These are phyloP conservation scores for Petaurus breviceps DNA, from an alignment of 2,113 vertebrate species.

Conservation along the genomic window DNA sequence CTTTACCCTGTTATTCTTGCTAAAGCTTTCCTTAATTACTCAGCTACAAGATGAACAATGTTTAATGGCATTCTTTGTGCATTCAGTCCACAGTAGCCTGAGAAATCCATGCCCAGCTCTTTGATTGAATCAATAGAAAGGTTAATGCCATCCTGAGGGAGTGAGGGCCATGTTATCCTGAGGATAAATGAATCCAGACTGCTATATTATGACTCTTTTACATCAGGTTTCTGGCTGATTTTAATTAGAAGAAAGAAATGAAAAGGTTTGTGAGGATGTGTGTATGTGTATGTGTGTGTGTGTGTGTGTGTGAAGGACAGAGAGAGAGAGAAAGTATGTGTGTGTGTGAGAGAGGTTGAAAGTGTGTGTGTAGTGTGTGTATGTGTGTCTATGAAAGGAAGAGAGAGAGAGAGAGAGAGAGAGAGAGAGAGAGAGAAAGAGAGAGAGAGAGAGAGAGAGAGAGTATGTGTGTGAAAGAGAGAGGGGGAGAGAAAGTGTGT, in stretches of 20 bases:
- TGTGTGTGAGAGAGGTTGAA: neutral
- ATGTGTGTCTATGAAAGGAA: neutral
- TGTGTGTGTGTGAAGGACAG: neutral
- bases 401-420: too few species aligned
- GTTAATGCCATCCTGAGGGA: conserved; percentile 69
- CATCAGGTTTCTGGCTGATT: conserved; percentile 52
- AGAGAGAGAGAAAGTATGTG: too few species aligned
- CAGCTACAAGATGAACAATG: neutral
- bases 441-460: too few species aligned
- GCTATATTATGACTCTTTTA: conserved; percentile 34
- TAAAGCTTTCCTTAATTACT: conserved; percentile 56
- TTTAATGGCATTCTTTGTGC: conserved; percentile 1
- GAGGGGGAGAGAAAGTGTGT: too few species aligned
- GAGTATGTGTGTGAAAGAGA: too few species aligned
- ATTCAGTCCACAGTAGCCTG: neutral
- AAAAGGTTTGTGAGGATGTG: conserved; percentile 28
- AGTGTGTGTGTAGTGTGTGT: neutral
- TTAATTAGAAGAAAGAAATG: conserved; percentile 57
- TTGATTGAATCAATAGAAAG: conserved; percentile 58
- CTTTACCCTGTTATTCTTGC: neutral
- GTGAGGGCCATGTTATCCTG: conserved; percentile 46
- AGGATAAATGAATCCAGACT: conserved; percentile 60
- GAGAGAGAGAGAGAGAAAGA: too few species aligned
- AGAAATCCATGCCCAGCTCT: neutral
- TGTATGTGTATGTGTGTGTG: conserved; percentile 10